phyloP scores from a whole-genome alignment of 2,797 vertebrate genomes.

The Sparus aurata region DNA sequence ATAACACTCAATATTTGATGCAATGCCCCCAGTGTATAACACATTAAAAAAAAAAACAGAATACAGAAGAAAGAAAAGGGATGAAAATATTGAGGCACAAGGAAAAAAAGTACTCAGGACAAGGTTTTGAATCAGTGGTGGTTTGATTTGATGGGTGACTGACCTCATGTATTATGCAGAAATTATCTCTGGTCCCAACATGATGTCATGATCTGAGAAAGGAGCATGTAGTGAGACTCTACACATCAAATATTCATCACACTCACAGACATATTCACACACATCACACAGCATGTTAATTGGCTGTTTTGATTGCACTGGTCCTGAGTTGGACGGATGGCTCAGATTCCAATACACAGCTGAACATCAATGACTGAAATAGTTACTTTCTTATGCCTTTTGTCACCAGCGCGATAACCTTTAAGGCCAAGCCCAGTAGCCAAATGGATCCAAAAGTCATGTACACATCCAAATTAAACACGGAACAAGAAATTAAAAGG shows the following conservation, averaged over 20 bases:
- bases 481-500: neutral
- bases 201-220: slow-evolving; percentile 76
- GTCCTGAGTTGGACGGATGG: slow-evolving; percentile 26
- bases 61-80: neutral
- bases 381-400: slow-evolving; percentile 23
- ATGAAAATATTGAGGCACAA: neutral
- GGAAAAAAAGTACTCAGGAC: slow-evolving; percentile 14
- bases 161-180: slow-evolving; percentile 77
- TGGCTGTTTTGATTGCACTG: slow-evolving; percentile 47
- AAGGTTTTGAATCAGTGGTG: slow-evolving; percentile 40
- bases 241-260: slow-evolving; percentile 77
- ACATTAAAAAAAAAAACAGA: neutral
- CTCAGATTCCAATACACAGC: slow-evolving; percentile 24
- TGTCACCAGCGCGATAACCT: neutral
- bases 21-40: neutral
- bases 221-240: slow-evolving; percentile 59
- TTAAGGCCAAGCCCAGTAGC: neutral
- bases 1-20: slow-evolving; percentile 30
- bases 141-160: slow-evolving; percentile 57
- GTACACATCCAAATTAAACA: neutral
- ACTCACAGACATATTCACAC: slow-evolving; percentile 21
- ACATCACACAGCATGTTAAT: slow-evolving; percentile 54
- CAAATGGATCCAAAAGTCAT: slow-evolving; percentile 1
- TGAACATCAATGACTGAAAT: slow-evolving; percentile 25
- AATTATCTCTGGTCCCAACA: slow-evolving; percentile 70